Conservation (phyloP, 2,797 vertebrate genomes). For the Labeo calbasu region DNA sequence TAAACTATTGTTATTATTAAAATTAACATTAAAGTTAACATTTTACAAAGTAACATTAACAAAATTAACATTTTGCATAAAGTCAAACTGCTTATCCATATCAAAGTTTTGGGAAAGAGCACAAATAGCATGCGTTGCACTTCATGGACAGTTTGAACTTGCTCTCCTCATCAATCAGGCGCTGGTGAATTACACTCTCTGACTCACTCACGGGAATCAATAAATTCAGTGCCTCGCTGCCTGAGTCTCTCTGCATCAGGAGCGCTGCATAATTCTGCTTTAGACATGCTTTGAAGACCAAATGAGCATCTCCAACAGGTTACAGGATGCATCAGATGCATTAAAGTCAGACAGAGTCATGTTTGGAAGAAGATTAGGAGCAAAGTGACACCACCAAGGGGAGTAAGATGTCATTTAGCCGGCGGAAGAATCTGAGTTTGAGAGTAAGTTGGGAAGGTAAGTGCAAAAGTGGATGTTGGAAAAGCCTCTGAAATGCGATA, state of each 20-base stretch:
- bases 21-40: not conserved
- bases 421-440: slow-evolving; percentile 8
- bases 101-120: slow-evolving; percentile 69
- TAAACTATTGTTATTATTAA: not conserved
- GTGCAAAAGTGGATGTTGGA: slow-evolving; percentile 34
- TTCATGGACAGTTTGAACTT: slow-evolving; percentile 78
- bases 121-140: slow-evolving; percentile 77
- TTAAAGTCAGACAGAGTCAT: slow-evolving; percentile 69
- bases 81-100: slow-evolving; percentile 24
- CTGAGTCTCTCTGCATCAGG: slow-evolving; percentile 67
- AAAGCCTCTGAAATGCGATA: slow-evolving; percentile 50
- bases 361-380: slow-evolving; percentile 51
- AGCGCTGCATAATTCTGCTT: slow-evolving; percentile 71
- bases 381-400: slow-evolving; percentile 43
- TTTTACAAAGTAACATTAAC: too few relatives aligned
- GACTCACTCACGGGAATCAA: slow-evolving; percentile 79
- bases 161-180: slow-evolving; percentile 83
- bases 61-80: not conserved
- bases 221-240: slow-evolving; percentile 78
- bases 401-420: slow-evolving; percentile 48
- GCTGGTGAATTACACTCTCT: slow-evolving; percentile 81
- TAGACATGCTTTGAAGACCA: slow-evolving; percentile 71
- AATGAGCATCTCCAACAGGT: slow-evolving; percentile 66
- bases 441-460: slow-evolving; percentile 41
- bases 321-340: slow-evolving; percentile 69